A percentile compares a stretch with the other conserved stretches of the same genome.
phyloP scores from a whole-genome alignment of 2,888 invertebrate genomes.

The Archips crataeganus region DNA sequence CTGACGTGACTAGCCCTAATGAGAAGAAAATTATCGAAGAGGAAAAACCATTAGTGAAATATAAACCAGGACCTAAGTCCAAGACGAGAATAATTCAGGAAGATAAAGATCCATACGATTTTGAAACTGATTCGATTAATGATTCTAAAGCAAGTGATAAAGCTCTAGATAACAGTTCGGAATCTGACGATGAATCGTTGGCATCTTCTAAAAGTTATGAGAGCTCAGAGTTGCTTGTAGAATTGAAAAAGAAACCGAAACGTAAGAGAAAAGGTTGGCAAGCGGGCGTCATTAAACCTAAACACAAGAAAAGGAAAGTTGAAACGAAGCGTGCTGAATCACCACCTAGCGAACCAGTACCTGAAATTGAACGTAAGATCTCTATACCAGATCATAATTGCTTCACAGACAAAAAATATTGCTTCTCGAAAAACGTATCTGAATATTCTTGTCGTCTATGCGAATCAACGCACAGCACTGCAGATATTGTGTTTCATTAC shows the following conservation, averaged over 20 bases:
- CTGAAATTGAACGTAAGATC: constrained; percentile 42
- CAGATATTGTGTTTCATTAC: constrained; percentile 89
- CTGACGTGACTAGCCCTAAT: constrained; percentile 31
- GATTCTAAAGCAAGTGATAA: constrained; percentile 62
- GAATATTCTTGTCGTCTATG: constrained; percentile 87
- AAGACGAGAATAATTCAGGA: constrained; percentile 60
- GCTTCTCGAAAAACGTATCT: constrained; percentile 66
- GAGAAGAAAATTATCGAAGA: constrained; percentile 43
- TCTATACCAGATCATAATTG: constrained; percentile 61
- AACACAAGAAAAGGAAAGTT: constrained; percentile 66
- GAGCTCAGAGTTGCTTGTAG: constrained; percentile 63
- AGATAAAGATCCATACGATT: constrained; percentile 68
- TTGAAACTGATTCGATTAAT: constrained; percentile 70
- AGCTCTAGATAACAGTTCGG: constrained; percentile 55
- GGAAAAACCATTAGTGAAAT: constrained; percentile 46
- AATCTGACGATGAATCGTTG: constrained; percentile 68
- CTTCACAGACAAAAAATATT: constrained; percentile 77
- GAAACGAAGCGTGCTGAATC: constrained; percentile 49
- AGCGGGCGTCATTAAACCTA: constrained; percentile 73
- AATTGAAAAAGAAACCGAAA: constrained; percentile 67
- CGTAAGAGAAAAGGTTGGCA: constrained; percentile 69
- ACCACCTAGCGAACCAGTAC: constrained; percentile 38
- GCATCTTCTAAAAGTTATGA: constrained; percentile 66
- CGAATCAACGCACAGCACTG: constrained; percentile 74
- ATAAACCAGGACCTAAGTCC: constrained; percentile 69